phyloP scores from a whole-genome alignment of 2,113 vertebrate genomes.

The Leptosomus discolor region DNA sequence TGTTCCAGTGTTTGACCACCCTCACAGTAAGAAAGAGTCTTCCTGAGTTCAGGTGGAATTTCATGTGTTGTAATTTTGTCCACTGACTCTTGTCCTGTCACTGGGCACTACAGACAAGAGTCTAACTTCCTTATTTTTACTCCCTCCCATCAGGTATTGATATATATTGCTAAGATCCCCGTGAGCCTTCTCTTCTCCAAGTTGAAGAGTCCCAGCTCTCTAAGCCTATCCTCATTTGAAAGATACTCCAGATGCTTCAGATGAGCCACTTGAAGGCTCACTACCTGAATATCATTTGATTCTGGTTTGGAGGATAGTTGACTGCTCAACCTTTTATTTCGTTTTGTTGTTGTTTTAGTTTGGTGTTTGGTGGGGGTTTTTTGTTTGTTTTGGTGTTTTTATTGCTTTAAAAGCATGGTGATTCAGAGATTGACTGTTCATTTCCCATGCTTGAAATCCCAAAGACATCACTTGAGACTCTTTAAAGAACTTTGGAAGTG shows the following conservation, averaged over 20 bases:
- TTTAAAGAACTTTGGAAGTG: not conserved
- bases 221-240: not conserved
- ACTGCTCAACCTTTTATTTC: not conserved
- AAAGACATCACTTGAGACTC: not conserved
- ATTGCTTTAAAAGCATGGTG: not conserved
- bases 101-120: not conserved
- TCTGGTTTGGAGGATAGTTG: not conserved
- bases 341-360: too few relatives aligned
- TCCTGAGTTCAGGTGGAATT: not conserved
- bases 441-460: not conserved
- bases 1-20: not conserved
- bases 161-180: not conserved
- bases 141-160: not conserved
- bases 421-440: not conserved
- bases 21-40: not conserved
- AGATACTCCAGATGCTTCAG: too few relatives aligned
- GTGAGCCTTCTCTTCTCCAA: not conserved
- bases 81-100: not conserved
- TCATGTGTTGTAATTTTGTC: not conserved
- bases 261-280: not conserved
- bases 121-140: not conserved
- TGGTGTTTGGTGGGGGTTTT: not conserved
- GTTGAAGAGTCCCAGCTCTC: not conserved
- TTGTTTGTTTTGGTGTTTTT: not conserved
- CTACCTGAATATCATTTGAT: not conserved